phyloP scores from a whole-genome alignment of 64 coral and sea anemone genomes.

The Actinia equina region DNA sequence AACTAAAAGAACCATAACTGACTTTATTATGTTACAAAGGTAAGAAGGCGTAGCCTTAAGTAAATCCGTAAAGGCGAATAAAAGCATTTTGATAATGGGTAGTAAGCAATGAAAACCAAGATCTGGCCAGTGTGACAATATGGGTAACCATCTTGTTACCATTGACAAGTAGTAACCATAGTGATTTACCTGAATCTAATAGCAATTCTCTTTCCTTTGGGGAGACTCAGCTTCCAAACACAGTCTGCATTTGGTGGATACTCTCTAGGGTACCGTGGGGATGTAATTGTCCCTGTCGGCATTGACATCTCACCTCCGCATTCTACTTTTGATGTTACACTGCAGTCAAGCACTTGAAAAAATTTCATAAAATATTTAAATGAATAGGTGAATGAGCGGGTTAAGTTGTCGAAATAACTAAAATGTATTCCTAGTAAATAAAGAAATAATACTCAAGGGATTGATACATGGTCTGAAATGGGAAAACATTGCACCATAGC shows the following conservation, averaged over 20 bases:
- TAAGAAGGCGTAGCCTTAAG: too few species aligned
- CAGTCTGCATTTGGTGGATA: slow-evolving; percentile 61
- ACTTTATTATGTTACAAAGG: not conserved
- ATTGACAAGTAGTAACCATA: not conserved
- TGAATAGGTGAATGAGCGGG: not conserved
- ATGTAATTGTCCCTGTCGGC: slow-evolving; percentile 52
- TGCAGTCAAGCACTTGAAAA: not conserved
- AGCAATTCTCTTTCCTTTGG: slow-evolving; percentile 23
- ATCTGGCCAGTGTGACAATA: not conserved
- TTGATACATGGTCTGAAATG: too few species aligned
- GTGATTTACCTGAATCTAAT: slow-evolving; percentile 58
- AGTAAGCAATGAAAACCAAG: not conserved
- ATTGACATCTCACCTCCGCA: not conserved
- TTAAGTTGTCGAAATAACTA: too few species aligned
- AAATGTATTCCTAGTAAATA: not conserved
- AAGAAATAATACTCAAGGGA: not conserved
- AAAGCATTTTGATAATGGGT: too few species aligned
- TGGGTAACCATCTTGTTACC: not conserved
- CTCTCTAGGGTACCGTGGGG: slow-evolving; percentile 71
- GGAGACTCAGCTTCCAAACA: slow-evolving; percentile 54
- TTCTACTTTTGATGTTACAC: not conserved
- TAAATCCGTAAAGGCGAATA: too few species aligned
- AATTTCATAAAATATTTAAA: too few species aligned
- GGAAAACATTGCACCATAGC: too few species aligned
- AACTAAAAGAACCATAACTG: not conserved